A percentile compares a stretch with the other conserved stretches of the same genome.
These are phyloP conservation scores for Orthonyx spaldingii DNA, from an alignment of 2,113 vertebrate species.

Conservation along the genomic window DNA sequence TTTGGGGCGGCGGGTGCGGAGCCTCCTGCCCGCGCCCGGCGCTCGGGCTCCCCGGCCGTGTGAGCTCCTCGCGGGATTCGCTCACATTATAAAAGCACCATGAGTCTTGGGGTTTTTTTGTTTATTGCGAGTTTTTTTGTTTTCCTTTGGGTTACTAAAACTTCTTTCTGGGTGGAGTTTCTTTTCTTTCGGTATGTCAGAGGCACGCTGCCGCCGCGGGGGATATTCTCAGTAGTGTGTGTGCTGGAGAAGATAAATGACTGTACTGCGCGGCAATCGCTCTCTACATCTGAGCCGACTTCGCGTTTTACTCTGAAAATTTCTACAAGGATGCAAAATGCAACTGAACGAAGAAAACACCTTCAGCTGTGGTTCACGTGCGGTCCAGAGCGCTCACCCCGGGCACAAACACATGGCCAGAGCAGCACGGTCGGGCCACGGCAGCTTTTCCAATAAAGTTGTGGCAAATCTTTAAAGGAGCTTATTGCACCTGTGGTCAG, in stretches of 20 bases:
- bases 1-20: neutral
- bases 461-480: accelerated
- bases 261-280: neutral
- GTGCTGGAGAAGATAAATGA: slow-evolving; percentile 25
- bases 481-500: neutral
- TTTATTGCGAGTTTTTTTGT: neutral
- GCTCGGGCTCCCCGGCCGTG: neutral
- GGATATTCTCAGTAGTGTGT: neutral
- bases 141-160: neutral
- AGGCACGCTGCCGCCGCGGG: neutral
- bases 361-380: neutral
- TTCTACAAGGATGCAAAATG: neutral
- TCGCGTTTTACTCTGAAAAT: neutral
- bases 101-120: neutral
- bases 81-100: neutral
- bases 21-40: neutral
- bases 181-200: neutral
- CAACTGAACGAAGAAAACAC: neutral
- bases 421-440: accelerated
- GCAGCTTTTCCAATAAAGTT: neutral
- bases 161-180: neutral
- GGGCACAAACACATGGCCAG: accelerated
- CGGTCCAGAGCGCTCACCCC: neutral
- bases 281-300: neutral
- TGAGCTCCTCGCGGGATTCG: neutral